Evolutionary conservation across 2,888 invertebrate species (phyloP), one percentile per base, ranked within the genome.

Genomic region (Caenorhabditis wallacei): DNA sequence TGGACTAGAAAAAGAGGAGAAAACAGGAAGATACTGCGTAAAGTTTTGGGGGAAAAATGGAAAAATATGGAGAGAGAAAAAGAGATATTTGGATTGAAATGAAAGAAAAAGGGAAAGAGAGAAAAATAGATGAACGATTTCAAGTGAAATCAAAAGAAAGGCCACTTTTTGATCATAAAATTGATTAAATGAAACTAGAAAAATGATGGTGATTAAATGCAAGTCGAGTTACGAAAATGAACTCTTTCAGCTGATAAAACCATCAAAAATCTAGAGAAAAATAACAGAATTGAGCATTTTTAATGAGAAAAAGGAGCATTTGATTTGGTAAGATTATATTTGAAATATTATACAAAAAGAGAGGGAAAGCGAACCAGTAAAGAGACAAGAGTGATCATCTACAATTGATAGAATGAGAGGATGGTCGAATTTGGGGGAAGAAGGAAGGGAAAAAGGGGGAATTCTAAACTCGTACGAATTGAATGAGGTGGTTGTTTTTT

Each of bases 401-500:
- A 76, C 68, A 43, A 61, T 24, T 61, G 61, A 61, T 61, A 61
- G 35, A 16, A 48, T 30, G 53, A 8, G 63, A 64, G 74, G 43
- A 54, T 56, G 66, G 40, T 64, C 59, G 59, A 69, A 22, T 51
- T 64, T 35, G 4, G 4, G 35, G 43, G 66, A 56, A 51, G 10
- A 37, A 37, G 30, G 18, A 24, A 26, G 22, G 22, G 35, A 40
- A 20, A 46, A 48, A 48, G 7, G 46, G 46, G 46, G 46, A 40
- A 54, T 18, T 56, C 76, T 76, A 69, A 51, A 76, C 76, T 76
- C 76, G 76, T 76, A 76, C 53, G 53, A 76, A 76, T 43, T 30
- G 76, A 76, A 76, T 79, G 79, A 79, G 79, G 79, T 79, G 79
- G 51, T 64, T 70, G 30, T 51, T 35, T 30, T n/a, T n/a, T n/a